Base-by-base conservation (phyloP, 2,888 invertebrate species). In the Fissipunctia ypsillon region DNA sequence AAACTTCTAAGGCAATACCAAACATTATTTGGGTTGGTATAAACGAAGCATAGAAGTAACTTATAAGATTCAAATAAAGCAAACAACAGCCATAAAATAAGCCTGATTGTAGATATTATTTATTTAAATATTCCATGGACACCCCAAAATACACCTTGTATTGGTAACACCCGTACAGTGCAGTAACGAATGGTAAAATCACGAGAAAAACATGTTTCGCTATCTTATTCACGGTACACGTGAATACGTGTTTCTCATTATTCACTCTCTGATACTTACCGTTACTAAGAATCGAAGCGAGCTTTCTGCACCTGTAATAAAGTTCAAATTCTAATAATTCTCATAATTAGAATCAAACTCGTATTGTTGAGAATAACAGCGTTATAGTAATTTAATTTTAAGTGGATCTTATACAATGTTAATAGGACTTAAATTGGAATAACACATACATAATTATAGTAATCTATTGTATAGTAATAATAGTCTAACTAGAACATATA, bases 101-200 rank as follows among this genome's bases (percentile, higher is more conserved):
- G 1, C 25, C 41, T 28, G 14, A 28, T 41, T 25, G n/a, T n/a
- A n/a, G n/a, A 9, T 45, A 48, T 63, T 48, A n/a, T 38, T 4
- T 2, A 38, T 41, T 66, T 31, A 6, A 35, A 28, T 61, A 75
- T 76, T 70, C 69, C 38, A 77, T 82, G 74, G 86, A 22, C 74
- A 84, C 85, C 68, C 73, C 28, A 81, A 69, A 73, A 75, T 74
- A 59, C 74, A 72, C 68, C 48, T 69, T 66, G 65, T 78, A 78
- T 86, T 81, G 85, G 81, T 87, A 87, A 72, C 72, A 68, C 75
- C 73, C 61, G 75, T 73, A 75, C 64, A 60, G 75, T 73, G 73
- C 64, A 60, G 71, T 81, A 82, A 85, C 81, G 68, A 81, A 87
- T 78, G 85, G 78, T 85, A 82, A 69, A 81, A 81, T 84, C 84